A percentile compares a stretch with the other conserved stretches of the same genome.
Evolutionary conservation across 2,888 invertebrate species (phyloP).

Genomic region (Pinctada fucata): DNA sequence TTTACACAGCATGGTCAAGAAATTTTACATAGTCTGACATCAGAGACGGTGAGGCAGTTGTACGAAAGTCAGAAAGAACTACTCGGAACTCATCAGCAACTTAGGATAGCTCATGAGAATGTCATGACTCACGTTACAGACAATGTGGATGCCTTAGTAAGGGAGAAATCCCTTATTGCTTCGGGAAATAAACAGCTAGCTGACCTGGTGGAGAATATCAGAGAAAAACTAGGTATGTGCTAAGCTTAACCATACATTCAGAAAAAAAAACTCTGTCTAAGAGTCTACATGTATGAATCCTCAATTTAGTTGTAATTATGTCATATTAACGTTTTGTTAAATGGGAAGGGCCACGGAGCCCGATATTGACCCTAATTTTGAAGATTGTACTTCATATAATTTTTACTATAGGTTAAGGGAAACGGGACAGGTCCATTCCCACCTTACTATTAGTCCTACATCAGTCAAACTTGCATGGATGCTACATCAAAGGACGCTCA

Average conservation of each 20-base stretch:
- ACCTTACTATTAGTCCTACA: too few relatives aligned
- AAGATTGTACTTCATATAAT: too few relatives aligned
- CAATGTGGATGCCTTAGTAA: slow-evolving; percentile 80
- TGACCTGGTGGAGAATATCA: slow-evolving; percentile 80
- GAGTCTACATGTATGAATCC: neutral
- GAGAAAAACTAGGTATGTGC: slow-evolving; percentile 79
- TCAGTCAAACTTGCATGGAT: too few relatives aligned
- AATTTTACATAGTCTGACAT: slow-evolving; percentile 77
- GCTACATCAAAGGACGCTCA: too few relatives aligned
- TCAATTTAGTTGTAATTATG: neutral
- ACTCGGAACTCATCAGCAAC: slow-evolving; percentile 79
- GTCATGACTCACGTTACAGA: slow-evolving; percentile 79
- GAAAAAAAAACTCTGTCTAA: too few relatives aligned
- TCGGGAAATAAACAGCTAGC: slow-evolving; percentile 81
- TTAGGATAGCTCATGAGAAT: slow-evolving; percentile 64
- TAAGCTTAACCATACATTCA: too few relatives aligned
- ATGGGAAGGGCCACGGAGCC: too few relatives aligned
- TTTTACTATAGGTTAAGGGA: too few relatives aligned
- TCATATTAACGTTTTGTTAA: neutral
- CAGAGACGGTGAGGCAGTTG: slow-evolving; percentile 77
- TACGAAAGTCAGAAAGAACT: slow-evolving; percentile 78
- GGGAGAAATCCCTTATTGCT: slow-evolving; percentile 81
- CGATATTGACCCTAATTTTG: too few relatives aligned
- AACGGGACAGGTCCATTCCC: too few relatives aligned
- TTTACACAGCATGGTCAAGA: slow-evolving; percentile 78